These are phyloP conservation scores for Gracilinanus agilis DNA, from an alignment of 2,113 vertebrate species.

Conservation along the genomic window DNA sequence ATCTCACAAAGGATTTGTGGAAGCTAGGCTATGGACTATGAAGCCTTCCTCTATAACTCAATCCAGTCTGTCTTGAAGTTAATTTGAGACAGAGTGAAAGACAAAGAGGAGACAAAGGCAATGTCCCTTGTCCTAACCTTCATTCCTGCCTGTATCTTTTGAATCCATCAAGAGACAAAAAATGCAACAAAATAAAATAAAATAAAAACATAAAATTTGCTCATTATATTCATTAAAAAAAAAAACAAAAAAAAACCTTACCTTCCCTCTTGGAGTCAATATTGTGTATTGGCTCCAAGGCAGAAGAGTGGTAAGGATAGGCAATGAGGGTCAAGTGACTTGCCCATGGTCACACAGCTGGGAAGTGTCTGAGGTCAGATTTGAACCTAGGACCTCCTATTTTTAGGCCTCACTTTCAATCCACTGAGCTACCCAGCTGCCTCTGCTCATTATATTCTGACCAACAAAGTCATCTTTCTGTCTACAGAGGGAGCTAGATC, in stretches of 20 bases:
- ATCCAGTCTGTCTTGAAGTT: neutral
- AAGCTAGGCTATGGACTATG: neutral
- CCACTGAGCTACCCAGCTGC: too few relatives aligned
- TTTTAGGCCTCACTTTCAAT: too few relatives aligned
- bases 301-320: too few relatives aligned
- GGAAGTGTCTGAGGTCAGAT: too few relatives aligned
- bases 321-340: too few relatives aligned
- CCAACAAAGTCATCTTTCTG: neutral
- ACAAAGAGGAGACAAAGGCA: neutral
- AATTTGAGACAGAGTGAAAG: neutral
- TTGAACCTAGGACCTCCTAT: too few relatives aligned
- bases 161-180: neutral
- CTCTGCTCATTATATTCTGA: neutral
- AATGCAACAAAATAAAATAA: neutral
- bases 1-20: neutral
- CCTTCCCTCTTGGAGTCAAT: too few relatives aligned
- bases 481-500: neutral
- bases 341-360: too few relatives aligned
- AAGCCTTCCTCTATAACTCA: neutral
- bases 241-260: too few relatives aligned
- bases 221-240: neutral
- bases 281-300: too few relatives aligned
- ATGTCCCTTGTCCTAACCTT: neutral
- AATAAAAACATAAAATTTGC: neutral
- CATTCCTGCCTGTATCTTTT: neutral